A percentile compares a stretch with the other conserved stretches of the same genome.
Evolutionary conservation across 2,888 invertebrate species (phyloP).

Genomic region (Orgyia antiqua): DNA sequence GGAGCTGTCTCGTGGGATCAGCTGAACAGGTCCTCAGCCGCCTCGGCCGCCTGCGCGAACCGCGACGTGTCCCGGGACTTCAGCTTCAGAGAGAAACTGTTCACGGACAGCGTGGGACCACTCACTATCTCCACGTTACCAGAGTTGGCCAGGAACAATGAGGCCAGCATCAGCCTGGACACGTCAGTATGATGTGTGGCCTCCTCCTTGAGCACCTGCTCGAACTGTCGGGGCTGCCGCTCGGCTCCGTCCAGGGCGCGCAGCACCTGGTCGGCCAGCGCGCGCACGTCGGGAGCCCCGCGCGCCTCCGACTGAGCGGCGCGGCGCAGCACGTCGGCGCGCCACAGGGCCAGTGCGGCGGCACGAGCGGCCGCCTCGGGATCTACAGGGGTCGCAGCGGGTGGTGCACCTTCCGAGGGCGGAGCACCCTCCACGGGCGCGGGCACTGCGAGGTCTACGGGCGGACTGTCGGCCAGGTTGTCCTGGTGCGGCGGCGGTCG

Average conservation of each 20-base stretch:
- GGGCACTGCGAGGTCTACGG: no score
- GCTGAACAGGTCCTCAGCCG: conserved; percentile 7
- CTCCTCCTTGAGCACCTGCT: conserved; percentile 10
- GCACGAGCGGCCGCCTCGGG: conserved; percentile 13
- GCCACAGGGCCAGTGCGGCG: conserved; percentile 12
- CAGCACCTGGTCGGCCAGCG: conserved; percentile 26
- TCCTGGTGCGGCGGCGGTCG: neutral
- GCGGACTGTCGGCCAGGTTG: neutral
- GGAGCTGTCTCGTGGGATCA: neutral
- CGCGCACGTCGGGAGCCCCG: conserved; percentile 31
- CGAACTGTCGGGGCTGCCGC: conserved; percentile 5
- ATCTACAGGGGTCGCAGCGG: neutral
- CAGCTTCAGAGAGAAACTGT: conserved; percentile 44
- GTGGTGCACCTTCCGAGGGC: neutral
- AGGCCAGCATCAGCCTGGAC: conserved; percentile 19
- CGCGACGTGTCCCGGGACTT: conserved; percentile 33
- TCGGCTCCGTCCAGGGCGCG: conserved; percentile 12
- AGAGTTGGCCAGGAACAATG: conserved; percentile 39
- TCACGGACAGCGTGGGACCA: conserved; percentile 38
- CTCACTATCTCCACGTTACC: conserved; percentile 47
- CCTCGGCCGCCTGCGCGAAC: conserved; percentile 23
- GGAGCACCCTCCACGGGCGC: no score
- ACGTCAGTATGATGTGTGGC: conserved; percentile 11
- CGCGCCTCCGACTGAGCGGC: conserved; percentile 22
- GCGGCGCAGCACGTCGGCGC: conserved; percentile 21